Evolutionary conservation across 2,113 vertebrate genomes (phyloP).

Genomic region (Caranx melampygus): DNA sequence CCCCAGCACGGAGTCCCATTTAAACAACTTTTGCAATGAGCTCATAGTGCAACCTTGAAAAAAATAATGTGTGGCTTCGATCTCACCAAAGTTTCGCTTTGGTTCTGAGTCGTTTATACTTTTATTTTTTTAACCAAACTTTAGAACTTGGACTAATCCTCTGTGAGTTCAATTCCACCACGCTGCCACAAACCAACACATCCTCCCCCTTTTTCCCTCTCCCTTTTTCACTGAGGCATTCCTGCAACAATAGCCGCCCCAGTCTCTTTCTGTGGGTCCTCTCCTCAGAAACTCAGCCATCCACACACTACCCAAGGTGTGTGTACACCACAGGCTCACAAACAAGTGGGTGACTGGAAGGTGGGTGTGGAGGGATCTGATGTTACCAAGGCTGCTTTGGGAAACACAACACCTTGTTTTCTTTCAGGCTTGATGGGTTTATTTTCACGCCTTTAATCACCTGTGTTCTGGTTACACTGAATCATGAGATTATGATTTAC

Average conservation of each 20-base stretch:
- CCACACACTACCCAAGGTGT: slow-evolving; percentile 27
- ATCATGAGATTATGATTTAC: not conserved
- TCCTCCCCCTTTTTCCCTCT: slow-evolving; percentile 12
- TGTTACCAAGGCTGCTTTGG: not conserved
- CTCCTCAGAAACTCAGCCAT: not conserved
- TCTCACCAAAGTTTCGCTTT: not conserved
- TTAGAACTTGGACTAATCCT: slow-evolving; percentile 72
- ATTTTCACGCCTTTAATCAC: not conserved
- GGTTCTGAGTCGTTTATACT: rapidly evolving
- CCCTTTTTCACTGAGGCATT: slow-evolving; percentile 29
- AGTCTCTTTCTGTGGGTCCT: slow-evolving; percentile 15
- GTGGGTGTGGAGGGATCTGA: not conserved
- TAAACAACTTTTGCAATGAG: not conserved
- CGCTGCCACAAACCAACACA: slow-evolving; percentile 66
- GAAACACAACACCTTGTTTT: not conserved
- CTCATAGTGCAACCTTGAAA: not conserved
- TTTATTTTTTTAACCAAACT: not conserved
- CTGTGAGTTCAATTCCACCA: slow-evolving; percentile 65
- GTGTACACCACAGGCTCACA: not conserved
- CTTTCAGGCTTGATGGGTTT: not conserved
- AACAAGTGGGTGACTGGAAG: slow-evolving; percentile 15
- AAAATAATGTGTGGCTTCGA: not conserved
- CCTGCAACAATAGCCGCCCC: slow-evolving; percentile 44
- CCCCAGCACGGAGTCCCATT: slow-evolving; percentile 5
- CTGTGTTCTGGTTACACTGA: not conserved